phyloP scores from a whole-genome alignment of 64 coral and sea anemone genomes.

The Montipora cactus region DNA sequence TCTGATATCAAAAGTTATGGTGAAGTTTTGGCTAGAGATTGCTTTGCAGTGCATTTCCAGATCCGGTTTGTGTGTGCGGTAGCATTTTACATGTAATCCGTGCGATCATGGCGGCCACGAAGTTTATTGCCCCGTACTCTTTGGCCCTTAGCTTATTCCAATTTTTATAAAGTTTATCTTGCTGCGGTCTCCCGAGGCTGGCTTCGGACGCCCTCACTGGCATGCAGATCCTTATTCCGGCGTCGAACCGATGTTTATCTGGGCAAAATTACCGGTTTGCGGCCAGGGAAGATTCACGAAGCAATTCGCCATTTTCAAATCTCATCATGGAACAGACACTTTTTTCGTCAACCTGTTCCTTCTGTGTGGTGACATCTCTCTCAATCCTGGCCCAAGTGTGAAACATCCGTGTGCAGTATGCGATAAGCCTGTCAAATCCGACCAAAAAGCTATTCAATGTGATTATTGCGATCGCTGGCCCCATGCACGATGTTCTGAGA shows the following conservation, averaged over 20 bases:
- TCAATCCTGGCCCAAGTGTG: conserved; percentile 18
- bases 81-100: no score
- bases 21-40: no score
- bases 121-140: no score
- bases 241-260: no score
- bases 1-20: no score
- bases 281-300: neutral
- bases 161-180: neutral
- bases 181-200: no score
- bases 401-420: conserved; percentile 63
- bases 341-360: neutral
- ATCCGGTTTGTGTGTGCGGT: no score
- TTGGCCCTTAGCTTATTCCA: neutral
- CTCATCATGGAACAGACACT: neutral
- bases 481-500: conserved; percentile 9
- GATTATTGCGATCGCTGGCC: conserved; percentile 35
- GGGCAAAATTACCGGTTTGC: neutral
- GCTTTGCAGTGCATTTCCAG: no score
- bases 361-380: no score
- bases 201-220: no score
- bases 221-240: no score
- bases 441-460: conserved; percentile 65
- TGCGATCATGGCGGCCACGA: no score
- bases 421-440: conserved; percentile 66
- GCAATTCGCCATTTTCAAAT: neutral